Conservation (phyloP, 2,113 vertebrate genomes). For the Forbesichthys agassizii region DNA sequence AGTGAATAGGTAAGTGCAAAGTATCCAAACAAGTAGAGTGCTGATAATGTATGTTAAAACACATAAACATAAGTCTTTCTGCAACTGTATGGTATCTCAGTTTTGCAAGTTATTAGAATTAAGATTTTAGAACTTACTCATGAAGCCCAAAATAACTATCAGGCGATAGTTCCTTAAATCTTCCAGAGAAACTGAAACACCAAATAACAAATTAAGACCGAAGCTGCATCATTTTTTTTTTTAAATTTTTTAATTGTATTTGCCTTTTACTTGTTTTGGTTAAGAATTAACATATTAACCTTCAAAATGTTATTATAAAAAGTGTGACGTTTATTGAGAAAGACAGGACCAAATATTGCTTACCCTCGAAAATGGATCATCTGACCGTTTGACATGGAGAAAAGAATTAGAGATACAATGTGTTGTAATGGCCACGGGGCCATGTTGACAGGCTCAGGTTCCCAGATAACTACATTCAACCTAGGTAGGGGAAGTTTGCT, state of each 20-base stretch:
- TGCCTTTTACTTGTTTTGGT: constrained; percentile 6
- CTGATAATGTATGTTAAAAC: too few species aligned
- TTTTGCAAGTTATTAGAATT: not conserved
- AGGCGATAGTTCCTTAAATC: not conserved
- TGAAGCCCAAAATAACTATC: fast-evolving
- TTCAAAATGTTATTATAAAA: not conserved
- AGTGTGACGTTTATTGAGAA: not conserved
- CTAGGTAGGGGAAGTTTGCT: not conserved
- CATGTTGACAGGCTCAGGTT: constrained; percentile 32
- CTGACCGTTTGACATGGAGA: constrained; percentile 25
- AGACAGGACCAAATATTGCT: not conserved
- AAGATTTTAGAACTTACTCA: constrained; percentile 37
- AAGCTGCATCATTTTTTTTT: not conserved
- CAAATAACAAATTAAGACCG: too few species aligned
- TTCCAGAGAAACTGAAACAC: not conserved
- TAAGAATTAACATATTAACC: not conserved
- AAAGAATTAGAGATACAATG: constrained; percentile 35
- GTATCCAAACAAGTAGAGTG: too few species aligned
- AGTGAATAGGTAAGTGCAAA: not conserved
- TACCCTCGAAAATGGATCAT: fast-evolving
- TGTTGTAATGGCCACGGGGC: not conserved
- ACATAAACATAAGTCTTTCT: too few species aligned
- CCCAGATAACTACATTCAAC: constrained; percentile 22
- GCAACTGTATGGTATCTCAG: too few species aligned
- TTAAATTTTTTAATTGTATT: not conserved